Conservation (phyloP, 2,113 vertebrate genomes). For the Cettia cetti region DNA sequence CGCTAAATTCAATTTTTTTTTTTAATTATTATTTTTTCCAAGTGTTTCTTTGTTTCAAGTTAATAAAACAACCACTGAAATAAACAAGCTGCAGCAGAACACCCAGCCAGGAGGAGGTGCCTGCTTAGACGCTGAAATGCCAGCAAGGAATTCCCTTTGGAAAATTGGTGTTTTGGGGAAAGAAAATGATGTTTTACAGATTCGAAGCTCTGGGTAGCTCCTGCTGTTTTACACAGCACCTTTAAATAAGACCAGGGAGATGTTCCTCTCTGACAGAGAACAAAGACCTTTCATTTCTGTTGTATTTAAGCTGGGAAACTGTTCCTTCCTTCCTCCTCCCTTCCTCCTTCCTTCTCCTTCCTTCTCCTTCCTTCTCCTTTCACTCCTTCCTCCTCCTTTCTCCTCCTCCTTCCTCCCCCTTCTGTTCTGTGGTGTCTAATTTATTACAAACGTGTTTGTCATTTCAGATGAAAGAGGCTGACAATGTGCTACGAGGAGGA, state of each 20-base stretch:
- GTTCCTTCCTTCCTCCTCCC: not conserved
- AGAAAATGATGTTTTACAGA: not conserved
- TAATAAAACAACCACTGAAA: not conserved
- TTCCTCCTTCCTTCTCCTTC: not conserved
- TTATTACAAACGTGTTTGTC: not conserved
- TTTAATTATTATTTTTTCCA: too few relatives aligned
- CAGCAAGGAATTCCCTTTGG: not conserved
- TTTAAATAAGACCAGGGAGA: not conserved
- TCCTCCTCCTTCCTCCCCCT: not conserved
- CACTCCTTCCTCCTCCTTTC: not conserved
- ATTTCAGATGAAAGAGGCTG: not conserved
- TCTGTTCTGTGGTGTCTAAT: not conserved
- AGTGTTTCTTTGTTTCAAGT: not conserved
- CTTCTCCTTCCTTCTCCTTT: too few relatives aligned
- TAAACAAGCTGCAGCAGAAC: not conserved
- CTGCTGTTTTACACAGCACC: not conserved
- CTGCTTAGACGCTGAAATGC: rapidly evolving
- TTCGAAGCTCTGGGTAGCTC: not conserved
- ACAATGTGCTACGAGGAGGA: not conserved
- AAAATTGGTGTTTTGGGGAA: not conserved
- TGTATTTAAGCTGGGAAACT: not conserved
- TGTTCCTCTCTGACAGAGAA: not conserved
- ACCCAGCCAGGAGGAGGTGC: not conserved
- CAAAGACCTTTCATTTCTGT: not conserved
- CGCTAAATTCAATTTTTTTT: not conserved